Evolutionary conservation across 1,140 invertebrate species (phyloP).

Genomic region (Fopius arisanus): DNA sequence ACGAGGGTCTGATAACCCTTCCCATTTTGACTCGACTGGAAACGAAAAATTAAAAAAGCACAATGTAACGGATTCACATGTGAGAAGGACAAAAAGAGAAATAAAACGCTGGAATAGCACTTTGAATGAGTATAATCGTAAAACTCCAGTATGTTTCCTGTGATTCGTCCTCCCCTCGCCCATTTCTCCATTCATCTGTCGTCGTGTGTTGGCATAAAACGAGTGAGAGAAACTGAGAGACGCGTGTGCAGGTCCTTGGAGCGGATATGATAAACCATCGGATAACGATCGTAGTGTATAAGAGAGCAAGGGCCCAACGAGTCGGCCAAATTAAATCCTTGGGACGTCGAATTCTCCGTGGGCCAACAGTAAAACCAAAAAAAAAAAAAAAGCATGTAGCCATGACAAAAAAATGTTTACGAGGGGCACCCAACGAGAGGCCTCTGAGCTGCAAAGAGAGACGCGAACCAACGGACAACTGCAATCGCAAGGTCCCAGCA

Average conservation of each 20-base stretch:
- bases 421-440: constrained; percentile 31
- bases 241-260: constrained; percentile 35
- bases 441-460: background rate
- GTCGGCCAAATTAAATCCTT: constrained; percentile 50
- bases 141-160: constrained; percentile 17
- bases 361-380: constrained; percentile 9
- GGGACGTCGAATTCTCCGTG: constrained; percentile 38
- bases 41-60: background rate
- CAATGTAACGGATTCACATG: constrained; percentile 10
- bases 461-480: constrained; percentile 3
- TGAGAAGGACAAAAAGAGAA: background rate
- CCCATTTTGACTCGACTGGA: too few species aligned
- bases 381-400: background rate
- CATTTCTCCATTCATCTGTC: constrained; percentile 25
- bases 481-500: constrained; percentile 14
- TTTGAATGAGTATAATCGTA: constrained; percentile 24
- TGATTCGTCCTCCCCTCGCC: background rate
- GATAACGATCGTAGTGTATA: constrained; percentile 53
- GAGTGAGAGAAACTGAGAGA: background rate
- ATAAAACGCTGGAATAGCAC: background rate
- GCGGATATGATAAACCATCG: constrained; percentile 60
- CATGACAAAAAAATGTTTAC: constrained; percentile 30
- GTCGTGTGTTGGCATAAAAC: background rate
- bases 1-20: too few species aligned
- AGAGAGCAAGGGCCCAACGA: constrained; percentile 39